Conservation (phyloP, 92 coral and sea anemone genomes). For the Virgularia gustaviana region DNA sequence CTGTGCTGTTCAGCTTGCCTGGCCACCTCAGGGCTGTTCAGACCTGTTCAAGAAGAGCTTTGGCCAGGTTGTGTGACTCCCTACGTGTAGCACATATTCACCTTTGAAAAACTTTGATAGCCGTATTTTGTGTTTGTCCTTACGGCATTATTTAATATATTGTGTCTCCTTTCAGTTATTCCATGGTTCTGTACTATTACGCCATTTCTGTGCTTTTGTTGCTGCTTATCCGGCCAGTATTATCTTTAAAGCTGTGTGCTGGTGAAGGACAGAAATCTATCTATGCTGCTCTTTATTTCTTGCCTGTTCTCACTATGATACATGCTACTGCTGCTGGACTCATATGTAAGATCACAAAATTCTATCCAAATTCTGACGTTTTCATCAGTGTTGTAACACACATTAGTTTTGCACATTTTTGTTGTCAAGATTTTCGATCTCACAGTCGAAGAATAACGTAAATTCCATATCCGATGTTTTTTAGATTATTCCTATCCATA, state of each 20-base stretch:
- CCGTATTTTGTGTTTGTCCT: neutral
- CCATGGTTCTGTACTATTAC: slow-evolving; percentile 80
- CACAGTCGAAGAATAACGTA: neutral
- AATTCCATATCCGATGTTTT: neutral
- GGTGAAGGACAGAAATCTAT: slow-evolving; percentile 66
- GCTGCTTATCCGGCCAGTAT: slow-evolving; percentile 62
- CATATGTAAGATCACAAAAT: slow-evolving; percentile 72
- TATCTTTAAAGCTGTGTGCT: slow-evolving; percentile 68
- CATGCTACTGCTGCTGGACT: slow-evolving; percentile 89
- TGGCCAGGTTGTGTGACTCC: too few relatives aligned
- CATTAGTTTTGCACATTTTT: neutral
- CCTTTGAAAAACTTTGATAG: neutral
- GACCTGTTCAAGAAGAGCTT: too few relatives aligned
- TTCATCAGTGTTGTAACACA: neutral
- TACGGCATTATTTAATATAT: neutral
- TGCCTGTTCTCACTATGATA: slow-evolving; percentile 67
- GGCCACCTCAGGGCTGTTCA: too few relatives aligned
- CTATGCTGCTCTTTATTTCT: slow-evolving; percentile 88
- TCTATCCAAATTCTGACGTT: neutral
- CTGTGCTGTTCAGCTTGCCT: too few relatives aligned
- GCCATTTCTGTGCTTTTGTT: slow-evolving; percentile 72
- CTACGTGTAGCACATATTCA: too few relatives aligned
- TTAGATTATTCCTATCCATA: slow-evolving; percentile 90
- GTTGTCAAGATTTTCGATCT: neutral
- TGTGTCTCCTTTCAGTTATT: slow-evolving; percentile 55